A percentile compares a stretch with the other conserved stretches of the same genome.
Evolutionary conservation across 2,888 invertebrate species (phyloP).

Genomic region (Clistopyga incitator): DNA sequence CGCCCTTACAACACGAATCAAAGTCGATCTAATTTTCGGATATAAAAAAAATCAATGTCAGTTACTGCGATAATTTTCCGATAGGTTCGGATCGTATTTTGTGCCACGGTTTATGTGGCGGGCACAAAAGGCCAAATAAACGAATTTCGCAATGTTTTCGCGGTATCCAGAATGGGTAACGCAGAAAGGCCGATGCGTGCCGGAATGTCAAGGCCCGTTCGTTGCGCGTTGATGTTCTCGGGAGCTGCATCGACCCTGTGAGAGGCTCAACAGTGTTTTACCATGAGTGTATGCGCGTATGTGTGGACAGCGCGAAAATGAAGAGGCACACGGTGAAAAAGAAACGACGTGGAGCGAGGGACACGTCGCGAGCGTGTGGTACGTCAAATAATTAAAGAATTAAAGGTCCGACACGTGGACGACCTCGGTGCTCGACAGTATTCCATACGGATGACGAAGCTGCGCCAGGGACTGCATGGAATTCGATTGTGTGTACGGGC

Average conservation of each 20-base stretch:
- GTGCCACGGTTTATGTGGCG: not conserved
- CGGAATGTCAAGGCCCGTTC: conserved; percentile 71
- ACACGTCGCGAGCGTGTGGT: conserved; percentile 29
- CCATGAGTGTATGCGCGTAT: not conserved
- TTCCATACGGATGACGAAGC: conserved; percentile 3
- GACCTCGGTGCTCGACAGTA: conserved; percentile 18
- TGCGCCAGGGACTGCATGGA: conserved; percentile 5
- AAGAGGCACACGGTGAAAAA: conserved; percentile 22
- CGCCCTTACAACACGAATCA: too few species aligned
- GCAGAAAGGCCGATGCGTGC: conserved; percentile 65
- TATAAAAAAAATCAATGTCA: not conserved
- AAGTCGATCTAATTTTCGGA: too few species aligned
- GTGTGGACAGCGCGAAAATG: conserved; percentile 21
- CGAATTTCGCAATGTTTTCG: conserved; percentile 45
- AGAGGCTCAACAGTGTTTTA: not conserved
- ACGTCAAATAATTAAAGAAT: conserved; percentile 31
- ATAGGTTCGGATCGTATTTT: not conserved
- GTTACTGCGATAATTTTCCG: not conserved
- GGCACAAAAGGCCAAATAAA: conserved; percentile 25
- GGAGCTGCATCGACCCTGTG: conserved; percentile 17
- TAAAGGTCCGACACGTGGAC: conserved; percentile 30
- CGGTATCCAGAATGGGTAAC: conserved; percentile 48
- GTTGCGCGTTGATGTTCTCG: conserved; percentile 11
- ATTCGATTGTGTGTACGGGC: not conserved
- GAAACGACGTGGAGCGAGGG: not conserved